Conservation (phyloP, 2,113 vertebrate genomes). For the Tupaia tana region DNA sequence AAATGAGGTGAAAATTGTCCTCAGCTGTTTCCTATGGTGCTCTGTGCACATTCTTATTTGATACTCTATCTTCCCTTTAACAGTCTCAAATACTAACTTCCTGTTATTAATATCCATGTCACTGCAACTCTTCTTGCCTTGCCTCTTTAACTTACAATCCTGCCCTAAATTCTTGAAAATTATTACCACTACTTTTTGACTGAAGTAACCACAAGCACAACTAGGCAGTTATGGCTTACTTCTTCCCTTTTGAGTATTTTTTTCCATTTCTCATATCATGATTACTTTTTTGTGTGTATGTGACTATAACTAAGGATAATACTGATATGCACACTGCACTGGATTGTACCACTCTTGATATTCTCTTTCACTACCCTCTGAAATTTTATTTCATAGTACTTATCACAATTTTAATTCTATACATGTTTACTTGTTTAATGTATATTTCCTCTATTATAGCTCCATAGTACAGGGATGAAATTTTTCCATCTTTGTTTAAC, state of each 20-base stretch:
- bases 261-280: not conserved
- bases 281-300: not conserved
- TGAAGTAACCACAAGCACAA: not conserved
- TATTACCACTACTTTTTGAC: not conserved
- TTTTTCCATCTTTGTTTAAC: not conserved
- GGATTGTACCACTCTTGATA: not conserved
- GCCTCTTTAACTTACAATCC: not conserved
- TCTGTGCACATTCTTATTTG: not conserved
- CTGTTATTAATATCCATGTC: not conserved
- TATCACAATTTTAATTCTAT: not conserved
- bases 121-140: not conserved
- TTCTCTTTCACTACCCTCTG: not conserved
- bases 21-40: not conserved
- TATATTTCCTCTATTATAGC: not conserved
- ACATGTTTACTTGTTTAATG: not conserved
- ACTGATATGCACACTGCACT: not conserved
- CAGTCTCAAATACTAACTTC: not conserved
- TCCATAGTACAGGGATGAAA: not conserved
- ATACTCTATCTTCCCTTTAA: not conserved
- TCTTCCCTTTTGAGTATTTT: not conserved
- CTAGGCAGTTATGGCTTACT: not conserved
- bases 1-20: not conserved
- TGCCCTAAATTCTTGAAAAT: not conserved
- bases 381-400: not conserved
- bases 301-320: not conserved